phyloP scores from a whole-genome alignment of 2,113 vertebrate species.

The Empidonax traillii region DNA sequence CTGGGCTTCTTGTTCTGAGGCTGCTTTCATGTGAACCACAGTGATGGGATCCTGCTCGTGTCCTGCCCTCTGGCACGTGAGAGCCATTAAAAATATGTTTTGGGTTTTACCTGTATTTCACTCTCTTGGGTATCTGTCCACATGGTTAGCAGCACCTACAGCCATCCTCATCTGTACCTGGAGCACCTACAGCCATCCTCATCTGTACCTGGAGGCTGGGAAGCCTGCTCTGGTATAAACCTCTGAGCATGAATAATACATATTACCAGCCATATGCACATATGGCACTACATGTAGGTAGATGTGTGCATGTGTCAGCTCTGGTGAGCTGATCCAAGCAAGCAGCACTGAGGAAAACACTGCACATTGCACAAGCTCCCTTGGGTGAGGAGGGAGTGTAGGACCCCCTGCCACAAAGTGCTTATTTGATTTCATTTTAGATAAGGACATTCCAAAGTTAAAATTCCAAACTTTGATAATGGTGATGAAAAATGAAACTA shows the following conservation, averaged over 20 bases:
- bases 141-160: not conserved
- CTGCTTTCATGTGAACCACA: not conserved
- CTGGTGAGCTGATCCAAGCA: not conserved
- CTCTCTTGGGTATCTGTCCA: not conserved
- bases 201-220: accelerated
- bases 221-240: not conserved
- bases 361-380: not conserved
- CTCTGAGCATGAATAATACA: not conserved
- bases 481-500: slow-evolving; percentile 15
- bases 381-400: not conserved
- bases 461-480: slow-evolving; percentile 38
- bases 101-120: not conserved
- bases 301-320: accelerated
- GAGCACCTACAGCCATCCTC: not conserved
- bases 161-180: accelerated
- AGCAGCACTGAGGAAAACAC: not conserved
- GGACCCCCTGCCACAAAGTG: slow-evolving; percentile 1
- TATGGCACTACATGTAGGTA: not conserved
- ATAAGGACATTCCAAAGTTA: slow-evolving; percentile 49
- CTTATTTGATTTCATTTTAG: slow-evolving; percentile 53
- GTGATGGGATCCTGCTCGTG: not conserved
- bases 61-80: accelerated
- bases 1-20: not conserved
- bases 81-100: not conserved
- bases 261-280: accelerated